Percentiles rank a stretch among this genome's conserved stretches.
phyloP scores from a whole-genome alignment of 2,797 vertebrate genomes.

The Sebastes baramenuke region DNA sequence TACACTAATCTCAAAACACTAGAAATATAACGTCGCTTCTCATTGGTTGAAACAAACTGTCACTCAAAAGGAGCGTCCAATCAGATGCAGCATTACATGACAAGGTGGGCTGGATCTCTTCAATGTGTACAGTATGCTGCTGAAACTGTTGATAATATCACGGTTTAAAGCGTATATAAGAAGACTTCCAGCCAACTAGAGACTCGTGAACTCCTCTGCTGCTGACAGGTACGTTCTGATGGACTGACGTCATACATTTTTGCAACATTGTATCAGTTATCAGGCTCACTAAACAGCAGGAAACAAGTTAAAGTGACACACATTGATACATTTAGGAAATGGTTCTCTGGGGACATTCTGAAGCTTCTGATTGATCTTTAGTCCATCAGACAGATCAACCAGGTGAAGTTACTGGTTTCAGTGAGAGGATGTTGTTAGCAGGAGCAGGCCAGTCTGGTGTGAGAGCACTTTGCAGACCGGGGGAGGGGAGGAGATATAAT shows the following conservation, averaged over 20 bases:
- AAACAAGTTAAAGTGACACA: conserved; percentile 71
- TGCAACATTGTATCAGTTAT: conserved; percentile 46
- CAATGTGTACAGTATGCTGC: conserved; percentile 82
- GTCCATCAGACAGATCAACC: conserved; percentile 3
- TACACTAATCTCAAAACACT: conserved; percentile 70
- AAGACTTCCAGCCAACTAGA: conserved; percentile 20
- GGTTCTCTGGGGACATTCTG: conserved; percentile 8
- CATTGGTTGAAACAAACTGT: conserved; percentile 80
- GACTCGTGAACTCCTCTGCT: conserved; percentile 36
- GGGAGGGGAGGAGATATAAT: conserved; percentile 70
- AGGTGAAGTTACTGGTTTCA: conserved; percentile 55
- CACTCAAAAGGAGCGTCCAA: conserved; percentile 85
- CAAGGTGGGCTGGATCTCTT: conserved; percentile 80
- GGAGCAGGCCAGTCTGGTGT: conserved; percentile 71
- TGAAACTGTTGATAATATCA: conserved; percentile 75
- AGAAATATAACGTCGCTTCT: conserved; percentile 78
- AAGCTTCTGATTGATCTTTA: conserved; percentile 37
- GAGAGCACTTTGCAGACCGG: conserved; percentile 81
- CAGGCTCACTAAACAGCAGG: conserved; percentile 79
- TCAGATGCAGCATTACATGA: conserved; percentile 83
- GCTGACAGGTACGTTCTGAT: conserved; percentile 73
- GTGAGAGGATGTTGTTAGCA: conserved; percentile 60
- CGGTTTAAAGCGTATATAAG: conserved; percentile 46
- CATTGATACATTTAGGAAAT: conserved; percentile 20
- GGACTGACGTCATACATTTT: conserved; percentile 6